Base-by-base conservation (phyloP, 2,888 invertebrate species). In the Cataglyphis livida region DNA sequence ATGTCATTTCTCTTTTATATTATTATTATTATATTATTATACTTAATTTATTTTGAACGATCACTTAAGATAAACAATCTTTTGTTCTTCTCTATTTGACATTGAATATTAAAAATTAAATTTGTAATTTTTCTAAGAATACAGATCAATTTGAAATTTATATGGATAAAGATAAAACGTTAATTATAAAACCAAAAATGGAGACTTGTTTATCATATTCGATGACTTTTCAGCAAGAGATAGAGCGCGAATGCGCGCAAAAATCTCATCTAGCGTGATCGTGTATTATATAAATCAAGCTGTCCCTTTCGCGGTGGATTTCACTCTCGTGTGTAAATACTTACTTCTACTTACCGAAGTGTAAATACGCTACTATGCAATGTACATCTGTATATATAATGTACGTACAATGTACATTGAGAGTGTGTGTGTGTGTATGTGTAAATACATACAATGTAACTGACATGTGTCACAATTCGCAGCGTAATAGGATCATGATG, bases 301-400 rank as follows among this genome's bases (percentile, higher is more conserved):
- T 38, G 74, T 86, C 83, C 83, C 75, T 79, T 65, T 71, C 57
- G 57, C 68, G 73, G 81, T 57, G 78, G 54, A 86, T 88, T 59
- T 81, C 62, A 79, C 38, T 70, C 83, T 81, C 35, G 35, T 64
- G 59, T 90, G 90, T 90, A 90, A 81, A 90, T 90, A 90, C 81
- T 84, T 85, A 87, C 76, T 51, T 3, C 25, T 85, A 83, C 57
- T 73, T 70, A 74, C 64, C 84, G 59, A 84, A 85, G 68, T 90
- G 89, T 90, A 90, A 88, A 90, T 90, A 90, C 74, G 66, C 32
- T 71, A 62, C 81, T 65, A 82, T 82, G 81, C 81, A 82, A 57
- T 84, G 81, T 82, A 86, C 86, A 84, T 81, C 32, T 68, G 68
- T 28, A 61, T 41, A 48, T 48, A 48, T 5, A 48, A 48, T 18